These are phyloP conservation scores for Calameuta pallipes DNA, from an alignment of 2,888 invertebrate species.

Conservation along the genomic window DNA sequence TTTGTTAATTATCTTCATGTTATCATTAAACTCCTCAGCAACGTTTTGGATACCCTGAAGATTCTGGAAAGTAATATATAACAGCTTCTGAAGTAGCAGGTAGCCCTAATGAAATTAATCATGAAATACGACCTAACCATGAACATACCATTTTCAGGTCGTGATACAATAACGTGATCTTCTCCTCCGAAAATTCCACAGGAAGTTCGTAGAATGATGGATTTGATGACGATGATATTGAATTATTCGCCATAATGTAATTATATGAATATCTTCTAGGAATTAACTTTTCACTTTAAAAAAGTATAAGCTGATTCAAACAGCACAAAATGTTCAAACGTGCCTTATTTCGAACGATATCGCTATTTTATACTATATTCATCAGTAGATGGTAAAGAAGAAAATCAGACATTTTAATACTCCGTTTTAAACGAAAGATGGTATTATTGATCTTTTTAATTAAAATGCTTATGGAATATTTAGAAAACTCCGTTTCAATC, in stretches of 20 bases:
- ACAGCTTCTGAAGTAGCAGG: background rate
- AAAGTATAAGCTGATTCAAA: background rate
- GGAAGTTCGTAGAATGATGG: constrained; percentile 20
- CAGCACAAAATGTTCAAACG: background rate
- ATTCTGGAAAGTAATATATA: constrained; percentile 25
- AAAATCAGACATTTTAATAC: background rate
- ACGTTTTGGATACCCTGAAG: constrained; percentile 29
- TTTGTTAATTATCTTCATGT: constrained; percentile 22
- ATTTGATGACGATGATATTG: constrained; percentile 26
- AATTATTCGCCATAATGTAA: constrained; percentile 29
- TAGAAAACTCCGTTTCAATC: background rate
- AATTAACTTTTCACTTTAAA: background rate
- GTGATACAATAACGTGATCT: constrained; percentile 24
- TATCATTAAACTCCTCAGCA: constrained; percentile 21
- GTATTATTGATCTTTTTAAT: background rate
- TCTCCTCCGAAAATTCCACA: constrained; percentile 26
- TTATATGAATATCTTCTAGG: background rate
- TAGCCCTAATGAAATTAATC: background rate
- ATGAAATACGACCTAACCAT: background rate
- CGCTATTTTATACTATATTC: background rate
- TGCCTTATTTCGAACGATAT: background rate
- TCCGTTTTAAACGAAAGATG: background rate
- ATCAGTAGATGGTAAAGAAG: background rate
- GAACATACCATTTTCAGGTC: constrained; percentile 26
- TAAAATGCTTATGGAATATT: background rate